phyloP scores from a whole-genome alignment of 2,113 vertebrate species.

The Neopipo cinnamomea region DNA sequence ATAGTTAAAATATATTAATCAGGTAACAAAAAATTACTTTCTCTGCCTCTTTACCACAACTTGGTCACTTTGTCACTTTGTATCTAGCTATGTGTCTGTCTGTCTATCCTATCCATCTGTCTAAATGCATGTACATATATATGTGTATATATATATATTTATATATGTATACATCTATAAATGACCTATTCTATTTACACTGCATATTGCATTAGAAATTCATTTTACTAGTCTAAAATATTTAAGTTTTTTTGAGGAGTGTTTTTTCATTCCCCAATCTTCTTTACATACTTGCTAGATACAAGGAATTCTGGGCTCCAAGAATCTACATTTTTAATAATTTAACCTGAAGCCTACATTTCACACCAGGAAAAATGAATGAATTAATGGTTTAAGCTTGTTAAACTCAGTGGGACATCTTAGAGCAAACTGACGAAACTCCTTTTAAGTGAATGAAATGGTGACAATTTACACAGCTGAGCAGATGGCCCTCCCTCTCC shows the following conservation, averaged over 20 bases:
- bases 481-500: neutral
- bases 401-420: neutral
- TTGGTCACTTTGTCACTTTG: neutral
- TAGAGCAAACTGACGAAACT: neutral
- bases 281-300: neutral
- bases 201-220: neutral
- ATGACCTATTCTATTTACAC: neutral
- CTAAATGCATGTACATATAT: neutral
- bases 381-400: neutral
- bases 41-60: neutral
- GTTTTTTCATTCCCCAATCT: neutral
- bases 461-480: neutral
- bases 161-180: neutral
- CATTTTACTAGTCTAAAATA: neutral
- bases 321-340: neutral
- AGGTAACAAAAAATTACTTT: neutral
- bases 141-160: neutral
- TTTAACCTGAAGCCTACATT: neutral
- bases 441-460: neutral
- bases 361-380: neutral
- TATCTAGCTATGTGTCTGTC: neutral
- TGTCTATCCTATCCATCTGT: neutral
- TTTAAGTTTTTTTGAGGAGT: neutral
- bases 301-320: neutral
- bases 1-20: neutral